Evolutionary conservation across 2,888 invertebrate genomes (phyloP), one percentile per base, ranked within the genome.

Genomic region (Chalcis sispes): DNA sequence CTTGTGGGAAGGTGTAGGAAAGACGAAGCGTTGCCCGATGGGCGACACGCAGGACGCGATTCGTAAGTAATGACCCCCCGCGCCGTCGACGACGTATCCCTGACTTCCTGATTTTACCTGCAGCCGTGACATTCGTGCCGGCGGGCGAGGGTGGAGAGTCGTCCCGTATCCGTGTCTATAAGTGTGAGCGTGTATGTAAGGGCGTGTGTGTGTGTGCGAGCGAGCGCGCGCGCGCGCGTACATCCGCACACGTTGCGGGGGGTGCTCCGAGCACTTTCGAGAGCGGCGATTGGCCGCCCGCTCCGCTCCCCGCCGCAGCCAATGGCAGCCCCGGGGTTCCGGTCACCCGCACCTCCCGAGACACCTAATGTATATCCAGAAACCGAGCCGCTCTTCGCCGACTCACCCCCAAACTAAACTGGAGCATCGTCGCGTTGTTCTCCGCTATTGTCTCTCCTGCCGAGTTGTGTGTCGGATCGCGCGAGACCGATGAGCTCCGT

Each of bases 391-490:
- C 56, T 67, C 56, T 54, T 52, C 52, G 40, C 13, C 18, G n/a
- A 74, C 80, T n/a, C n/a, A n/a, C n/a, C n/a, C n/a, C n/a, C n/a
- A n/a, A 73, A 23, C 23, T 27, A 10, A 84, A 83, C 83, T 80
- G 83, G 85, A 85, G 80, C 86, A 88, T 86, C 86, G 86, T 80
- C 84, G 77, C 81, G 27, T 20, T 23, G 32, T 29, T 8, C 15
- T 4, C 4, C 64, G 66, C 81, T 80, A 85, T 86, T 86, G 86
- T 87, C 84, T 84, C 10, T 82, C 79, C 82, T 66, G 76, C 76
- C 79, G 81, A 80, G 81, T 83, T 80, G 83, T 83, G 82, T 81
- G 80, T 83, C 83, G 84, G 83, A 84, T 86, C 83, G 83, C 79
- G 80, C 54, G 64, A 46, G 65, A 62, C 48, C 58, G 64, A 29